Conservation (phyloP, 1,140 invertebrate genomes). For the Leptinotarsa defecta region DNA sequence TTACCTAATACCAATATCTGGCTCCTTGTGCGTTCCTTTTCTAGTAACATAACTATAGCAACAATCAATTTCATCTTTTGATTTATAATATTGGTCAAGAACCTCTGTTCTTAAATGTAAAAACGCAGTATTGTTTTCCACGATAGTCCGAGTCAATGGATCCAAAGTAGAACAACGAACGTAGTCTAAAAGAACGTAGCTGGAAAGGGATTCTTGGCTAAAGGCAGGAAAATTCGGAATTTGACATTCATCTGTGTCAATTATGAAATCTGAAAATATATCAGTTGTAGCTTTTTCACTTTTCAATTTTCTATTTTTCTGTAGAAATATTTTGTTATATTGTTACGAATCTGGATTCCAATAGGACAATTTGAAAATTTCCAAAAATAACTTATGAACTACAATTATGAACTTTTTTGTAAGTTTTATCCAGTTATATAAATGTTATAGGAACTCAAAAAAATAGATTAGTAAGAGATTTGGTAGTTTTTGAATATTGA, state of each 20-base stretch:
- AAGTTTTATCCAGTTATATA: too few relatives aligned
- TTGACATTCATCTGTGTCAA: slow-evolving; percentile 70
- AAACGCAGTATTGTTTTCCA: slow-evolving; percentile 36
- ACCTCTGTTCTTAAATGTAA: slow-evolving; percentile 40
- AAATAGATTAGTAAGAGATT: too few relatives aligned
- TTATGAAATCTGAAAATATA: slow-evolving; percentile 53
- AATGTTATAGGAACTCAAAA: too few relatives aligned
- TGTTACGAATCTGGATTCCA: too few relatives aligned
- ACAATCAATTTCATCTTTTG: slow-evolving; percentile 31
- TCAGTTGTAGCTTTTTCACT: not conserved
- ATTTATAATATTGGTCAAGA: slow-evolving; percentile 30
- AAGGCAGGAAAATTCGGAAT: slow-evolving; percentile 72
- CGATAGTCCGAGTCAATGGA: slow-evolving; percentile 40
- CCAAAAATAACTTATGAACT: too few relatives aligned
- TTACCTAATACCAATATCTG: slow-evolving; percentile 41
- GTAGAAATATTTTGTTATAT: not conserved
- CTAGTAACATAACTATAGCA: slow-evolving; percentile 44
- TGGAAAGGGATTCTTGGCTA: slow-evolving; percentile 61
- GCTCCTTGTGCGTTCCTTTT: slow-evolving; percentile 29
- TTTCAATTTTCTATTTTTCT: too few relatives aligned
- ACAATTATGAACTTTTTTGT: too few relatives aligned
- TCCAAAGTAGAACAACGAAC: slow-evolving; percentile 59
- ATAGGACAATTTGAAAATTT: too few relatives aligned
- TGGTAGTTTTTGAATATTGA: too few relatives aligned
- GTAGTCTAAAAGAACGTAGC: slow-evolving; percentile 62